phyloP scores from a whole-genome alignment of 92 coral and sea anemone species.

The Actinostola sp. region DNA sequence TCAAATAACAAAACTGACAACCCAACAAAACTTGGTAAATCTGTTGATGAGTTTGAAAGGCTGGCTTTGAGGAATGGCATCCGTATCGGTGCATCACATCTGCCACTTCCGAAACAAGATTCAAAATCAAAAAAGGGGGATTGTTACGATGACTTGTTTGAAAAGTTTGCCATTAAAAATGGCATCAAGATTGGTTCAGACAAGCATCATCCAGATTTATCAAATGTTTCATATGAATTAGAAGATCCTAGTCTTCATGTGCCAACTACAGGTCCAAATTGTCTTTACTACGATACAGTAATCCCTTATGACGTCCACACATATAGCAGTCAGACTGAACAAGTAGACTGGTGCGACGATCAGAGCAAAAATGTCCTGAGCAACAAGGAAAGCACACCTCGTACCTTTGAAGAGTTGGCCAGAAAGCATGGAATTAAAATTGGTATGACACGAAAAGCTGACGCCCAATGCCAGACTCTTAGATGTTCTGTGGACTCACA shows the following conservation, averaged over 20 bases:
- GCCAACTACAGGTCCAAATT: not conserved
- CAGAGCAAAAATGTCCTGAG: not conserved
- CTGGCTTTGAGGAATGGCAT: conserved; percentile 59
- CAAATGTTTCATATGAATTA: not conserved
- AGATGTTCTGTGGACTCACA: not conserved
- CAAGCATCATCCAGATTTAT: not conserved
- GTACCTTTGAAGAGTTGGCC: conserved; percentile 62
- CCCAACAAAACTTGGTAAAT: not conserved
- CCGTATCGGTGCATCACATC: conserved; percentile 33
- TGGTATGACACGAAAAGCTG: conserved; percentile 25
- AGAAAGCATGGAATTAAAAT: conserved; percentile 65
- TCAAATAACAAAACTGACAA: not conserved
- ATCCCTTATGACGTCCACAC: not conserved
- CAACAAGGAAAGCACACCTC: not conserved
- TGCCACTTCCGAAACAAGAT: not conserved
- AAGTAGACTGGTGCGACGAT: not conserved
- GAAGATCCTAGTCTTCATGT: not conserved
- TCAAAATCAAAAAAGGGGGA: not conserved
- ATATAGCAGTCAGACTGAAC: no score
- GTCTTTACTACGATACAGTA: not conserved
- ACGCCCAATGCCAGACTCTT: conserved; percentile 19
- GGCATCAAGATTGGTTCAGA: conserved; percentile 66
- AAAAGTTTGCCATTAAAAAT: conserved; percentile 52
- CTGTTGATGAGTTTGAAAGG: conserved; percentile 34
- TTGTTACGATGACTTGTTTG: conserved; percentile 40